Conservation (phyloP, 2,113 vertebrate genomes). For the Alces alces region DNA sequence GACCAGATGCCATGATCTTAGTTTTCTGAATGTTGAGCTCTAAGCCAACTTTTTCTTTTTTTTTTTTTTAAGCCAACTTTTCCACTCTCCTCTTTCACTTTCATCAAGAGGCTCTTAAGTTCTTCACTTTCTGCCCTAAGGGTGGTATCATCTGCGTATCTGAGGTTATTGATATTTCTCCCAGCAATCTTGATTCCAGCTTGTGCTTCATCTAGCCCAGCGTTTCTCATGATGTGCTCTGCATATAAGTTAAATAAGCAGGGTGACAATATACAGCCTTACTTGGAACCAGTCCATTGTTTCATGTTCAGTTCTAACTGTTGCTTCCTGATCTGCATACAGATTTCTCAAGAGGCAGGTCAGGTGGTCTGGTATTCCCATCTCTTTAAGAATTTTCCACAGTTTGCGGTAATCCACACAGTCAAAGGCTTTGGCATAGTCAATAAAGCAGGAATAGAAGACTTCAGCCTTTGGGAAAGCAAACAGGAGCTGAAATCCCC, state of each 20-base stretch:
- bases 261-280: background rate
- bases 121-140: background rate
- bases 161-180: background rate
- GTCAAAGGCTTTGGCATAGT: background rate
- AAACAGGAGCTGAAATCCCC: background rate
- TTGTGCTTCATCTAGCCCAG: background rate
- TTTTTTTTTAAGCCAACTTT: background rate
- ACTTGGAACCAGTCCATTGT: background rate
- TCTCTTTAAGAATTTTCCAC: background rate
- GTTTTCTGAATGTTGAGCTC: background rate
- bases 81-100: background rate
- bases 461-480: background rate
- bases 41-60: background rate
- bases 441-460: background rate
- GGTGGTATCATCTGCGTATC: background rate
- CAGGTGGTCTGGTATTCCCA: background rate
- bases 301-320: background rate
- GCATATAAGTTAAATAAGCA: background rate
- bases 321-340: background rate
- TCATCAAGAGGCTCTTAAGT: background rate
- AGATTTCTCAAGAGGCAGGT: background rate
- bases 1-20: background rate
- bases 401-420: background rate
- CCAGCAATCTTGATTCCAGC: background rate
- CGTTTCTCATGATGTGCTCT: background rate